Conservation (phyloP, 2,113 vertebrate genomes). For the Microcebus lehilahytsara region DNA sequence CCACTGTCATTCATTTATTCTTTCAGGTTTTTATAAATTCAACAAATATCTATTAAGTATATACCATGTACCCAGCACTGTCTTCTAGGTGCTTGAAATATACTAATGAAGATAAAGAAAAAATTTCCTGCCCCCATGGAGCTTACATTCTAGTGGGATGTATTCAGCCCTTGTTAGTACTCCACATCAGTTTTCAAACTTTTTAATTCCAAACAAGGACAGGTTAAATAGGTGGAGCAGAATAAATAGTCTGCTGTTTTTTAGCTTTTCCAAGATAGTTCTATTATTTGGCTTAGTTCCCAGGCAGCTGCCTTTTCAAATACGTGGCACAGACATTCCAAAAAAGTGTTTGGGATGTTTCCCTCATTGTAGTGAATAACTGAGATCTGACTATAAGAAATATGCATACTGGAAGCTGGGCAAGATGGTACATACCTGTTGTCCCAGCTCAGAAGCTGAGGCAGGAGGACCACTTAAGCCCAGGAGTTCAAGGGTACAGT, state of each 20-base stretch:
- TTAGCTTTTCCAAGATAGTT: neutral
- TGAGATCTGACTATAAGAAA: neutral
- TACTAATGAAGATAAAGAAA: neutral
- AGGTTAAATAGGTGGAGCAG: neutral
- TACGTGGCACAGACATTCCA: neutral
- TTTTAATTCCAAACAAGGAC: neutral
- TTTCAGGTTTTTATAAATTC: neutral
- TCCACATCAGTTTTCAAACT: neutral
- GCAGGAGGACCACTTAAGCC: neutral
- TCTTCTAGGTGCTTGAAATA: neutral
- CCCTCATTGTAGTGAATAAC: neutral
- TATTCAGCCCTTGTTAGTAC: neutral
- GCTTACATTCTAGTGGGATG: neutral
- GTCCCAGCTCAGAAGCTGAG: neutral
- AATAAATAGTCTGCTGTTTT: neutral
- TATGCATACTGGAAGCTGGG: neutral
- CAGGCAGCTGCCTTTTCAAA: neutral
- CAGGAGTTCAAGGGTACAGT: neutral
- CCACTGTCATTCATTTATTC: neutral
- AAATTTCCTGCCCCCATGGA: neutral
- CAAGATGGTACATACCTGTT: neutral
- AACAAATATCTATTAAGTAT: slow-evolving; percentile 8
- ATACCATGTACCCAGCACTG: neutral
- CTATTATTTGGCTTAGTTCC: neutral
- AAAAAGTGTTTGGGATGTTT: neutral